These are phyloP conservation scores for Tenthredo amoena DNA, from an alignment of 2,888 invertebrate genomes.

Conservation along the genomic window DNA sequence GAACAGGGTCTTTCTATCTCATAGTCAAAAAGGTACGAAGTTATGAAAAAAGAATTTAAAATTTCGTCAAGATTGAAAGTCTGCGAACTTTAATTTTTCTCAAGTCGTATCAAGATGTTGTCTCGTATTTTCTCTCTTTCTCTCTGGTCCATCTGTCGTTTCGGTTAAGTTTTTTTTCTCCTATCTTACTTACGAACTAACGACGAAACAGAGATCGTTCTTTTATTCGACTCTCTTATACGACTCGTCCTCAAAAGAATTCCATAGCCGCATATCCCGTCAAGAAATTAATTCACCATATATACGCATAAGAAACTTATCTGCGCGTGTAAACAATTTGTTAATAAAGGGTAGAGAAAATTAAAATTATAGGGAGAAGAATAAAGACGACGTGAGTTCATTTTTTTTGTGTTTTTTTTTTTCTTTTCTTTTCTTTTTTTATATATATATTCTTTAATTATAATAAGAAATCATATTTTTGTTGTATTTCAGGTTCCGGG, in stretches of 20 bases:
- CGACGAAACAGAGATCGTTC: background rate
- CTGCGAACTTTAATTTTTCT: no score
- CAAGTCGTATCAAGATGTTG: background rate
- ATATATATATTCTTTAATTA: background rate
- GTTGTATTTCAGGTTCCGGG: slow-evolving; percentile 64
- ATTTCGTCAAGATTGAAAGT: no score
- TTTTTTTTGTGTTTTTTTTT: no score
- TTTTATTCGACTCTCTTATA: no score
- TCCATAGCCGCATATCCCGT: no score
- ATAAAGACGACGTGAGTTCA: background rate
- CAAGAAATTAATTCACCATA: no score
- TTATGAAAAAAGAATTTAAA: no score
- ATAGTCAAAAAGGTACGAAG: background rate
- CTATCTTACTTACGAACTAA: no score
- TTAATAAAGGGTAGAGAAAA: background rate
- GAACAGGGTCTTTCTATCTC: background rate
- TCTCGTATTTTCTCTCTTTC: background rate
- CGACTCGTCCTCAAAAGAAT: no score
- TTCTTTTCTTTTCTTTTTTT: background rate
- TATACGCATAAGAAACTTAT: background rate
- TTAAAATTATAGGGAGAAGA: background rate
- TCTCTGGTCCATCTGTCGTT: background rate
- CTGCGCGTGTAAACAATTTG: no score
- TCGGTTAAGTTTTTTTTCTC: background rate
- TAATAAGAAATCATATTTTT: slow-evolving; percentile 64